Evolutionary conservation across 2,113 vertebrate genomes (phyloP).

Genomic region (Noctilio leporinus): DNA sequence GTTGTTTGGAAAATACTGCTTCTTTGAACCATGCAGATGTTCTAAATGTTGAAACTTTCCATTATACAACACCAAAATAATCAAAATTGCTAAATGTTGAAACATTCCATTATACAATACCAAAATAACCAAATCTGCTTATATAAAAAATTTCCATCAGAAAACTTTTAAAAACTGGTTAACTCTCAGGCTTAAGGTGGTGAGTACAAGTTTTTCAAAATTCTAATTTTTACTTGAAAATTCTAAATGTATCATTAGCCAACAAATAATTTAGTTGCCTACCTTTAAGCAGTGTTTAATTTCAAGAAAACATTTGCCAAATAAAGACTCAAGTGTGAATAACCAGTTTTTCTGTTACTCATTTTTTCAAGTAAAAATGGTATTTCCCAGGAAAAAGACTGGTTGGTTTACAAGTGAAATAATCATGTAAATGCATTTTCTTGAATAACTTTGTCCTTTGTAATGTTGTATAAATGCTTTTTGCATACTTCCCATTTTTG

Average conservation of each 20-base stretch:
- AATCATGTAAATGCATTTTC: background rate
- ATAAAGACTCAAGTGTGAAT: slow-evolving; percentile 1
- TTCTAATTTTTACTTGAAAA: slow-evolving; percentile 2
- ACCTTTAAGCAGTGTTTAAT: slow-evolving; percentile 4
- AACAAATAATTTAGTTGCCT: background rate
- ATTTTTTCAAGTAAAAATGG: slow-evolving; percentile 33
- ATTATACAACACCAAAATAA: slow-evolving; percentile 10
- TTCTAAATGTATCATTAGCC: background rate
- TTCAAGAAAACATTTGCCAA: slow-evolving; percentile 14
- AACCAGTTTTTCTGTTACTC: background rate
- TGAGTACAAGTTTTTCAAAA: background rate
- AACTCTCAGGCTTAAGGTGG: background rate
- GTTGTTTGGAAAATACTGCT: background rate
- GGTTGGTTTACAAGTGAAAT: background rate
- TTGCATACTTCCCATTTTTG: background rate
- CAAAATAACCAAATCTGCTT: background rate
- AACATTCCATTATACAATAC: background rate
- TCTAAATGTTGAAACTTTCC: background rate
- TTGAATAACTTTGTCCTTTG: background rate
- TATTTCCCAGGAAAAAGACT: background rate
- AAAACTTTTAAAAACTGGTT: background rate
- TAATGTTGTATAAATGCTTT: background rate
- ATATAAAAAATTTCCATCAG: background rate
- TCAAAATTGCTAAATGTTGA: background rate
- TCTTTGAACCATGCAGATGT: background rate